These are phyloP conservation scores for Eulithis prunata DNA, from an alignment of 2,888 invertebrate species.

Conservation along the genomic window DNA sequence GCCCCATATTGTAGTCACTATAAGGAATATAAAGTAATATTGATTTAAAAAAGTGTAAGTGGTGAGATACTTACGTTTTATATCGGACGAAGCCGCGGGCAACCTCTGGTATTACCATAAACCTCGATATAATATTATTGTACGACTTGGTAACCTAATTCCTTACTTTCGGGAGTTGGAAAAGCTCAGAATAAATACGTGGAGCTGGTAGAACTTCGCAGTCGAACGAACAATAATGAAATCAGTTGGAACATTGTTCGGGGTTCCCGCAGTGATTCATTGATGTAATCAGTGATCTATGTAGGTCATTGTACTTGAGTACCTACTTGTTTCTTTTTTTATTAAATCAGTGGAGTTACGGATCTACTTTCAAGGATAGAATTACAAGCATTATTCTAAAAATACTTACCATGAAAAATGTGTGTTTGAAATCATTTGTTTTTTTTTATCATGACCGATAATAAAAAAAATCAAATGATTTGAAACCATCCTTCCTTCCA, in stretches of 20 bases:
- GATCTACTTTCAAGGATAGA: background rate
- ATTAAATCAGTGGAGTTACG: background rate
- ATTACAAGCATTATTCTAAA: background rate
- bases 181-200: conserved; percentile 8
- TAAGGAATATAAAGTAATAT: too few species aligned
- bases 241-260: conserved; percentile 42
- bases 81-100: background rate
- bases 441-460: too few species aligned
- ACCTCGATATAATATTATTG: conserved; percentile 48
- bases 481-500: too few species aligned
- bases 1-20: too few species aligned
- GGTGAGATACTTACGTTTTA: too few species aligned
- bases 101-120: conserved; percentile 49
- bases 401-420: too few species aligned
- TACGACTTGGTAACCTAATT: conserved; percentile 56
- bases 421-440: too few species aligned
- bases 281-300: conserved; percentile 33
- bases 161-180: conserved; percentile 32
- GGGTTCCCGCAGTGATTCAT: conserved; percentile 22
- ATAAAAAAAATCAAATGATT: too few species aligned
- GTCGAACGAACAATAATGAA: conserved; percentile 41
- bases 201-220: conserved; percentile 21
- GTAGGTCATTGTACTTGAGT: conserved; percentile 15
- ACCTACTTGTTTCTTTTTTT: conserved; percentile 4
- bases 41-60: too few species aligned